Conservation (phyloP, 2,888 invertebrate genomes). For the Catocala nupta region DNA sequence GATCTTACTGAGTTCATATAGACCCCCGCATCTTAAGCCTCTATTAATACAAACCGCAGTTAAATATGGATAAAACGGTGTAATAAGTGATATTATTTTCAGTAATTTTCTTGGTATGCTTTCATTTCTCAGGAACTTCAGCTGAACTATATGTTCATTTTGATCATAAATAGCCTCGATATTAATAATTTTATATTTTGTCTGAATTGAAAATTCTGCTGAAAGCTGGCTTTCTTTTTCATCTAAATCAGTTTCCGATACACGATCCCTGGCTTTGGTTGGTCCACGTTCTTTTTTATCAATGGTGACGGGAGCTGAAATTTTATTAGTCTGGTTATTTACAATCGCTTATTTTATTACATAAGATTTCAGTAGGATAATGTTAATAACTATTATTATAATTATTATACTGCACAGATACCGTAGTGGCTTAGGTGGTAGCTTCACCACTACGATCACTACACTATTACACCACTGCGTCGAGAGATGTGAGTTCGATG, state of each 20-base stretch:
- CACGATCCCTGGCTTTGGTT: too few species aligned
- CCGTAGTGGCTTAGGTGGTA: too few species aligned
- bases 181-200: neutral
- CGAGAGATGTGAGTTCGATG: too few species aligned
- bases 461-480: too few species aligned
- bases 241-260: neutral
- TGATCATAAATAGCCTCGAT: slow-evolving; percentile 7
- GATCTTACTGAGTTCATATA: neutral
- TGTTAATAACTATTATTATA: too few species aligned
- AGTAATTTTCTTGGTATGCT: slow-evolving; percentile 5
- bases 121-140: slow-evolving; percentile 10
- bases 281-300: too few species aligned
- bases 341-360: too few species aligned
- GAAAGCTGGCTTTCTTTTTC: neutral
- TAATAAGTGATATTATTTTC: slow-evolving; percentile 1
- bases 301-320: too few species aligned
- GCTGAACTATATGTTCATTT: slow-evolving; percentile 4
- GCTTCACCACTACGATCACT: too few species aligned
- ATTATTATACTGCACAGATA: too few species aligned
- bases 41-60: slow-evolving; percentile 7
- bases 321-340: too few species aligned
- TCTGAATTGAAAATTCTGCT: neutral
- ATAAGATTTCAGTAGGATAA: too few species aligned
- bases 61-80: slow-evolving; percentile 11
- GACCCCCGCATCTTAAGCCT: neutral